Percentiles rank a stretch among this genome's conserved stretches.
Conservation (phyloP, 92 coral and sea anemone species). For the Palythoa caribaeorum region DNA sequence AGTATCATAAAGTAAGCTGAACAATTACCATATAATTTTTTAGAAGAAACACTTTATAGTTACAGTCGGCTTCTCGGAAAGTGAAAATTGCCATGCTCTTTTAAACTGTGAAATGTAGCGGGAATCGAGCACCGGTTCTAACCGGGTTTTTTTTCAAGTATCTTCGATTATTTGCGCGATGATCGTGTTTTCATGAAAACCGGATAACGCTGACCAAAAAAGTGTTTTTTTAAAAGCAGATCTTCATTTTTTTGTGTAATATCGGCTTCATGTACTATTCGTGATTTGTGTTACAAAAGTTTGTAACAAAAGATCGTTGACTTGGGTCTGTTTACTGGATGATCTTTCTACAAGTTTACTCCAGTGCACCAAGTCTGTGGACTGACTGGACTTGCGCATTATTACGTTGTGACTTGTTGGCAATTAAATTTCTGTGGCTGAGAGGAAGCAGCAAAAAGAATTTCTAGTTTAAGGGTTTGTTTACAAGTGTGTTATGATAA, state of each 20-base stretch:
- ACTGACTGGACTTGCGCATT: too few relatives aligned
- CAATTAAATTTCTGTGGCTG: not conserved
- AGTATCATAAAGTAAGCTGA: not conserved
- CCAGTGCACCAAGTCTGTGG: too few relatives aligned
- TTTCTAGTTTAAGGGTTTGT: not conserved
- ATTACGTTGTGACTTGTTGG: not conserved
- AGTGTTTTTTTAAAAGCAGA: not conserved
- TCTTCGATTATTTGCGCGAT: not conserved
- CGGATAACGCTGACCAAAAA: not conserved
- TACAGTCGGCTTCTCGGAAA: not conserved
- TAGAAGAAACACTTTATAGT: not conserved
- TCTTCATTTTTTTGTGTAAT: not conserved
- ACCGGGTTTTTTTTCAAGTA: not conserved
- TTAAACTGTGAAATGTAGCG: not conserved
- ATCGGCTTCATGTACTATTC: too few relatives aligned
- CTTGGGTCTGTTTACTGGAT: too few relatives aligned
- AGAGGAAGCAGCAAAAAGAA: not conserved
- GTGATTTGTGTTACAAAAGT: too few relatives aligned
- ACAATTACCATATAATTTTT: too few relatives aligned
- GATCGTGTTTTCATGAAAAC: not conserved
- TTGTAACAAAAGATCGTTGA: too few relatives aligned
- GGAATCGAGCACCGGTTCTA: conserved; percentile 22
- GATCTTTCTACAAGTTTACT: too few relatives aligned
- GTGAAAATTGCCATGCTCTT: not conserved
- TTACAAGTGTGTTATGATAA: not conserved